These are phyloP conservation scores for Barypeithes pellucidus DNA, from an alignment of 2,888 invertebrate genomes.

Conservation along the genomic window DNA sequence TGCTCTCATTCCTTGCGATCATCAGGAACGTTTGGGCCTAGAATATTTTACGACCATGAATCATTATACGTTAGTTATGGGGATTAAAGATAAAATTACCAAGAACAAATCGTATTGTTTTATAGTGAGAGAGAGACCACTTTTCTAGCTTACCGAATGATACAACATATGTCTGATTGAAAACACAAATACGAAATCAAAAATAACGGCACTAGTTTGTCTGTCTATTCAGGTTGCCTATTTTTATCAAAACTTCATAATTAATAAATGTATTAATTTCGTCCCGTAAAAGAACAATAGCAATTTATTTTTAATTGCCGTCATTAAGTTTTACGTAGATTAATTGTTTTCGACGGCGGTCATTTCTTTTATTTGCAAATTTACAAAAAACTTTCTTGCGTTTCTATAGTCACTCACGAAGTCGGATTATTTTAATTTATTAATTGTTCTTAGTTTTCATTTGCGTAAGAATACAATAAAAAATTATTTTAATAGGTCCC, in stretches of 20 bases:
- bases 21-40: no score
- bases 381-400: slow-evolving; percentile 33
- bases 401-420: slow-evolving; percentile 33
- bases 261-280: not conserved
- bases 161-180: not conserved
- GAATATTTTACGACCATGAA: no score
- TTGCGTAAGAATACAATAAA: slow-evolving; percentile 46
- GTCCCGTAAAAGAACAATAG: slow-evolving; percentile 19
- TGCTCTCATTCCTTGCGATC: no score
- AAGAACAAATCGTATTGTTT: no score
- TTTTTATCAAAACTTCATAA: not conserved
- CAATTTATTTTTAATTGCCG: slow-evolving; percentile 15
- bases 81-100: no score
- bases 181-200: not conserved
- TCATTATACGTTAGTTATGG: no score
- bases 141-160: no score
- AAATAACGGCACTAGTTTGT: not conserved
- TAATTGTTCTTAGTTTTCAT: slow-evolving; percentile 42
- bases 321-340: slow-evolving; percentile 30
- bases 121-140: no score
- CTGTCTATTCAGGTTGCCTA: slow-evolving; percentile 4
- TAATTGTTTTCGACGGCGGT: slow-evolving; percentile 31
- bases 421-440: slow-evolving; percentile 33
- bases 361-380: slow-evolving; percentile 38
- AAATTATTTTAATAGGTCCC: slow-evolving; percentile 35